Evolutionary conservation across 2,888 invertebrate genomes (phyloP).

Genomic region (Drosophila hamatofila): DNA sequence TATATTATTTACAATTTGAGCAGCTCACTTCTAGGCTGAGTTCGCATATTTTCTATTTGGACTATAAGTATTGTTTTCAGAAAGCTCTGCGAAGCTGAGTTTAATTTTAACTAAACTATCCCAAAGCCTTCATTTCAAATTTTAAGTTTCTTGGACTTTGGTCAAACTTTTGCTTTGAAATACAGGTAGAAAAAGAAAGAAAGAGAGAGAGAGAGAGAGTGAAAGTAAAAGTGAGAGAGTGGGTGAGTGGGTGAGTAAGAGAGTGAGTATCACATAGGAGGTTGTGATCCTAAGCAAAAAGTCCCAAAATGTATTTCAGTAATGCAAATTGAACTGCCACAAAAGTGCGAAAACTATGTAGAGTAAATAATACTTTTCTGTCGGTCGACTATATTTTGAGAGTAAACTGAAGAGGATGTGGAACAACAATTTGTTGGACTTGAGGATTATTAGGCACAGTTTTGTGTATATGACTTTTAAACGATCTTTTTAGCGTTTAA

Average conservation of each 20-base stretch:
- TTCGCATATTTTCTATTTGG: conserved; percentile 25
- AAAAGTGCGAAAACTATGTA: conserved; percentile 18
- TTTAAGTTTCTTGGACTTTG: not conserved
- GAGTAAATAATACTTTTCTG: conserved; percentile 27
- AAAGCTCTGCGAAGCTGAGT: not conserved
- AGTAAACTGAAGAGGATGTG: conserved; percentile 2
- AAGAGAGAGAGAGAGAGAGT: not conserved
- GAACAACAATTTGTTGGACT: conserved; percentile 29
- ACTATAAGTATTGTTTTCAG: conserved; percentile 28
- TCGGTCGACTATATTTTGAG: conserved; percentile 29
- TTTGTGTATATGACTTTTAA: conserved; percentile 55
- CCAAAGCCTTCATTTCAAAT: conserved; percentile 4
- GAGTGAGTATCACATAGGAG: conserved; percentile 36
- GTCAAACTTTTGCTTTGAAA: not conserved
- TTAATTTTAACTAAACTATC: conserved; percentile 2
- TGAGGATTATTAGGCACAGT: conserved; percentile 31
- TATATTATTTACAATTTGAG: conserved; percentile 34
- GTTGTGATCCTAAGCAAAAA: conserved; percentile 49
- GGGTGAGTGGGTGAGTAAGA: not conserved
- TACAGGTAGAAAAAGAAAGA: not conserved
- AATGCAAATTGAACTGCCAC: conserved; percentile 54
- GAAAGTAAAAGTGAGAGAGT: too few species aligned
- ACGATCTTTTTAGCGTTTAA: conserved; percentile 65
- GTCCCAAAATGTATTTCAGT: conserved; percentile 44
- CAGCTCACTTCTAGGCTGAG: conserved; percentile 29